Conservation (phyloP, 2,888 invertebrate species). For the Phymatocera aterrima region DNA sequence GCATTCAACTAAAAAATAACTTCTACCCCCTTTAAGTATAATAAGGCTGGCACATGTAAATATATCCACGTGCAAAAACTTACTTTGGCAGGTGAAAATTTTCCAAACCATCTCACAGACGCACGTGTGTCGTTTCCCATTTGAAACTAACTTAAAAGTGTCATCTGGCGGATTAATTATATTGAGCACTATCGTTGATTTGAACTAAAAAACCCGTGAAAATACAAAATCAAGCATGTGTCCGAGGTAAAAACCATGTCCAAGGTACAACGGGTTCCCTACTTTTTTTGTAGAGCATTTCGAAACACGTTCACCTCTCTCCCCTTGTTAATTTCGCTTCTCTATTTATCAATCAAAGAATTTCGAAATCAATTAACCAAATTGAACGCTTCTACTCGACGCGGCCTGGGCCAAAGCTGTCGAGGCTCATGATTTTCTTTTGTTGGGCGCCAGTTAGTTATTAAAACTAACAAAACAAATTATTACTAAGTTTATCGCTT, state of each 20-base stretch:
- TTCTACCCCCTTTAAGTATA: neutral
- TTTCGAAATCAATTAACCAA: too few species aligned
- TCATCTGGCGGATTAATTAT: neutral
- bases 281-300: too few species aligned
- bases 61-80: slow-evolving; percentile 9
- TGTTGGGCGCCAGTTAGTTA: too few species aligned
- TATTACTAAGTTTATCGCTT: too few species aligned
- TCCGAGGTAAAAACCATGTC: neutral
- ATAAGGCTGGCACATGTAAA: slow-evolving; percentile 1
- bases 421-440: too few species aligned
- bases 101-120: neutral
- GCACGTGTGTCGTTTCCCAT: neutral
- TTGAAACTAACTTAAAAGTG: neutral
- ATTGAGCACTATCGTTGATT: neutral
- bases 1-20: neutral
- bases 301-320: too few species aligned
- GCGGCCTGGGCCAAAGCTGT: too few species aligned
- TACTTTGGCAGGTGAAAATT: slow-evolving; percentile 10
- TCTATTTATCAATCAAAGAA: too few species aligned
- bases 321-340: too few species aligned
- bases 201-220: too few species aligned
- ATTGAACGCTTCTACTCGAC: too few species aligned
- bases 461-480: too few species aligned
- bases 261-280: slow-evolving; percentile 16
- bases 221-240: neutral